Conservation (phyloP, 1,140 invertebrate species). For the Plectus sambesii region DNA sequence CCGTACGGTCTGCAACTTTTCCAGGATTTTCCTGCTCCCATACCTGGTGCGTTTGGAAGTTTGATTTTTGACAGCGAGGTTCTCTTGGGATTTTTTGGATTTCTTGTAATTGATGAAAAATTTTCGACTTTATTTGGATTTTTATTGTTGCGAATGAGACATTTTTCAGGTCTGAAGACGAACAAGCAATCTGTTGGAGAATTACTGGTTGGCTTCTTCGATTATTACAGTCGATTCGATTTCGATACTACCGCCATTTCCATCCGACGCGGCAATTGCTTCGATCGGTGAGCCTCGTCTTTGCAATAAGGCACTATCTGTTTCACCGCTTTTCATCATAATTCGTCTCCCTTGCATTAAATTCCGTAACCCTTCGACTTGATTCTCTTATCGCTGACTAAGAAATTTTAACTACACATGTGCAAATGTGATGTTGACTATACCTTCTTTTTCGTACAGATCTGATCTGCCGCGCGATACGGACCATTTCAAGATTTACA, state of each 20-base stretch:
- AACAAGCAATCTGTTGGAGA: constrained; percentile 68
- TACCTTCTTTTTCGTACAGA: no score
- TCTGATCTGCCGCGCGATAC: constrained; percentile 14
- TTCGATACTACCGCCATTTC: constrained; percentile 68
- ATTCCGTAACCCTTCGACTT: no score
- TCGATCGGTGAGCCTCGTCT: constrained; percentile 49
- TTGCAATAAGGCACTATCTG: no score
- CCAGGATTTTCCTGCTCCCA: constrained; percentile 8
- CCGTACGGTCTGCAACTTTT: constrained; percentile 18
- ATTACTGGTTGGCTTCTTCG: constrained; percentile 71
- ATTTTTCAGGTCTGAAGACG: constrained; percentile 51
- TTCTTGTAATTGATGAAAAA: no score
- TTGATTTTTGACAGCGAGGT: no score
- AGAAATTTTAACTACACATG: no score
- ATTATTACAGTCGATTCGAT: constrained; percentile 66
- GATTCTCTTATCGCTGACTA: no score
- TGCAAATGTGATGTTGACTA: no score
- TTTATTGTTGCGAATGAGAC: no score
- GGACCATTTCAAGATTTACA: constrained; percentile 31
- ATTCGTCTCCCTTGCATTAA: neutral
- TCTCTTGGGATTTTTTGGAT: no score
- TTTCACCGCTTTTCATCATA: no score
- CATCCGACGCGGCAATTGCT: constrained; percentile 61
- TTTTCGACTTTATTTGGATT: no score
- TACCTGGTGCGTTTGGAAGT: constrained; percentile 10